Evolutionary conservation across 2,888 invertebrate genomes (phyloP).

Genomic region (Drosophila rubida): DNA sequence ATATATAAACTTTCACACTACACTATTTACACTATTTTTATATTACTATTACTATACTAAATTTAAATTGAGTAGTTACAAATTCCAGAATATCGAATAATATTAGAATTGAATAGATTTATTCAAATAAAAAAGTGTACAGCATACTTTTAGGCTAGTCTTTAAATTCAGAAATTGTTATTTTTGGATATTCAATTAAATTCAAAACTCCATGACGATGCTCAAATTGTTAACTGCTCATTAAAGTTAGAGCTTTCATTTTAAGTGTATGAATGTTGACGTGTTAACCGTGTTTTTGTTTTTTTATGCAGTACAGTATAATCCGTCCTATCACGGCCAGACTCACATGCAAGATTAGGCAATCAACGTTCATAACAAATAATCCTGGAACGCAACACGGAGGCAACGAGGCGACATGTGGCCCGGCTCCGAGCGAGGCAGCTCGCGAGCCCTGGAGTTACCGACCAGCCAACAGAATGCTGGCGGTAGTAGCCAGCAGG

Average conservation of each 20-base stretch:
- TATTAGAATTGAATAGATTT: too few species aligned
- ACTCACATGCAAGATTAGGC: not conserved
- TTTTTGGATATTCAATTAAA: too few species aligned
- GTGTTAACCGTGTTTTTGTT: not conserved
- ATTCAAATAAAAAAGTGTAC: too few species aligned
- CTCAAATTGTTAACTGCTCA: too few species aligned
- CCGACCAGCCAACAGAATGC: conserved; percentile 78
- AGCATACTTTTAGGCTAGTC: conserved; percentile 4
- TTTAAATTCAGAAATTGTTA: not conserved
- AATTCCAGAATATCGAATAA: not conserved
- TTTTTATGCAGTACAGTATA: conserved; percentile 1
- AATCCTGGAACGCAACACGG: conserved; percentile 54
- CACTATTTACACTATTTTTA: too few species aligned
- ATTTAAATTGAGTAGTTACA: not conserved
- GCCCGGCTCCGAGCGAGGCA: conserved; percentile 83
- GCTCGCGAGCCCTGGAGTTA: conserved; percentile 81
- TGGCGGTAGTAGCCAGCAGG: conserved; percentile 84
- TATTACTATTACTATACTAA: too few species aligned
- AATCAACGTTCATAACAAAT: not conserved
- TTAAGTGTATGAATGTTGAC: too few species aligned
- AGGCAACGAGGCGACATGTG: conserved; percentile 54
- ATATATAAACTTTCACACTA: too few species aligned
- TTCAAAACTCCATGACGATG: too few species aligned
- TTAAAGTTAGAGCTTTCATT: too few species aligned
- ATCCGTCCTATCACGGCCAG: conserved; percentile 19